Base-by-base conservation (phyloP, 2,888 invertebrate genomes). In the Limnephilus lunatus region DNA sequence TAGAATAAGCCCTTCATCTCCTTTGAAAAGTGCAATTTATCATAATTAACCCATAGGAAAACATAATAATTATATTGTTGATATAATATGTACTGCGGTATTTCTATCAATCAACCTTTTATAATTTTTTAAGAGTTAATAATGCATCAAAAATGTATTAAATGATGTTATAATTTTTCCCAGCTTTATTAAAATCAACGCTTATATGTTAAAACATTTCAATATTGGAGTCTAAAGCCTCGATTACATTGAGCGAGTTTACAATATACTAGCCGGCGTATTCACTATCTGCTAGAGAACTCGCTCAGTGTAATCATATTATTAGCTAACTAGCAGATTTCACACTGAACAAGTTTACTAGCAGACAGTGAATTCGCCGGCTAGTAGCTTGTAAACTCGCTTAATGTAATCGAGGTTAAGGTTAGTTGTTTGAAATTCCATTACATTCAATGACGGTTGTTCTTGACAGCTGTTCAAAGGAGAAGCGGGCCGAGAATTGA, bases 1-100 rank as follows among this genome's bases (percentile, higher is more conserved):
- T 91, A 89, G 91, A 44, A 44, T 92, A 89, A 91, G 31, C 68
- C n/a, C 83, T 90, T 81, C 15, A 89, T 80, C 88, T 90, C 91
- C 92, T 92, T 92, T 92, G 91, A 92, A 92, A 91, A 81, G 92
- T 92, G 92, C 92, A 92, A 92, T 92, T 90, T 92, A 92, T 80
- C 39, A 91, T 91, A 91, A 82, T 3, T 92, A 90, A 80, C 80
- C 32, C 0, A 83, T 90, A 92, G 85, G 68, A 87, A 48, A 68
- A 68, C 25, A 68, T n/a, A 68, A 68, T 68, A 2, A 68, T 25
- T 68, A 68, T 68, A 68, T 68, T 68, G 25, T 11, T 68, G 25
- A 68, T 68, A 48, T 48, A 48, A 48, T 15, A 2, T 14, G 25
- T 7, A 68, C 68, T 68, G 68, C 68, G 25, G 19, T n/a, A 68